Conservation (phyloP, 2,113 vertebrate species). For the Notiomystis cincta region DNA sequence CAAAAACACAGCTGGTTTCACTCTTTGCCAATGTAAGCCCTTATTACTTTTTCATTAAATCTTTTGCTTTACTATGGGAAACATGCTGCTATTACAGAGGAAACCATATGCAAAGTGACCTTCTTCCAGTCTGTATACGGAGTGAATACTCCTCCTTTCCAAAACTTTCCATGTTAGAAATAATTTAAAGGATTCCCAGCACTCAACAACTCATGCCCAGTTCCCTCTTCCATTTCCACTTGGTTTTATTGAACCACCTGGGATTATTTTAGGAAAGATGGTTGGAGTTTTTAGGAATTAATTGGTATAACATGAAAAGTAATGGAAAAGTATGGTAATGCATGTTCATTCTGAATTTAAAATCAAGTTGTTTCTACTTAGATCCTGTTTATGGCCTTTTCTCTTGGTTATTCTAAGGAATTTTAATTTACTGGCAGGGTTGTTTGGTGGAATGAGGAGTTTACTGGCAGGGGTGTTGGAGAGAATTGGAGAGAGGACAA, state of each 20-base stretch:
- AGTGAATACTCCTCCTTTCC: not conserved
- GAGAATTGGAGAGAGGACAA: not conserved
- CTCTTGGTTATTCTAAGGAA: not conserved
- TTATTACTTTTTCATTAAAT: constrained; percentile 18
- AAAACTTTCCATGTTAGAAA: not conserved
- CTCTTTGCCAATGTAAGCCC: not conserved
- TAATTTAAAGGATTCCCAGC: not conserved
- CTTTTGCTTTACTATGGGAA: not conserved
- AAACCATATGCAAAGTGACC: not conserved
- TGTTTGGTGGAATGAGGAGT: not conserved
- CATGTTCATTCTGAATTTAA: not conserved
- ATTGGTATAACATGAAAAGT: not conserved
- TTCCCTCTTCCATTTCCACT: not conserved
- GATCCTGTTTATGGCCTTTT: not conserved
- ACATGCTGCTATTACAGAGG: not conserved
- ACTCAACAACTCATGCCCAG: not conserved
- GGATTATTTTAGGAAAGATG: not conserved
- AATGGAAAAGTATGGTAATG: not conserved
- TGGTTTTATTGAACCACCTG: not conserved
- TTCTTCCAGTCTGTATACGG: not conserved
- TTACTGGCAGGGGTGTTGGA: not conserved
- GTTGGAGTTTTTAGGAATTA: not conserved
- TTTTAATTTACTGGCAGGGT: not conserved
- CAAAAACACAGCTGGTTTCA: not conserved
- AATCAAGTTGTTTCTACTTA: not conserved